Conservation (phyloP, 1,140 invertebrate species). For the Platorchestia sp. region DNA sequence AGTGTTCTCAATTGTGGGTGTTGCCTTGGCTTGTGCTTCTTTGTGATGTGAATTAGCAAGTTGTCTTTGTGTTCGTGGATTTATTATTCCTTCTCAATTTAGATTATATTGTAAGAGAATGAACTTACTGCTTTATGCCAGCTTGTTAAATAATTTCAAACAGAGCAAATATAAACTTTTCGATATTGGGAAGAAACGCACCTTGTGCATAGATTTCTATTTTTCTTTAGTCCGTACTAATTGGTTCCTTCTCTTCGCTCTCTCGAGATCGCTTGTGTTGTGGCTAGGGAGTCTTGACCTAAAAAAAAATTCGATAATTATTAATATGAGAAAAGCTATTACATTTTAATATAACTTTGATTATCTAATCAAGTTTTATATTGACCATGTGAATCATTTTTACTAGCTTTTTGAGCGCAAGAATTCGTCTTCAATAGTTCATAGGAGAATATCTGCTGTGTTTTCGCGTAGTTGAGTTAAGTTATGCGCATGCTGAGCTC, state of each 20-base stretch:
- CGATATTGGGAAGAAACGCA: too few relatives aligned
- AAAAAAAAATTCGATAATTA: not conserved
- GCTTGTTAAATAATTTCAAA: not conserved
- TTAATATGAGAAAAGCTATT: not conserved
- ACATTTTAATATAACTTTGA: not conserved
- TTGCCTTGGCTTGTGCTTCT: not conserved
- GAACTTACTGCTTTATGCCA: not conserved
- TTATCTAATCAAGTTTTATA: not conserved
- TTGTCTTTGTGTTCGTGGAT: not conserved
- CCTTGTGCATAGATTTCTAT: too few relatives aligned
- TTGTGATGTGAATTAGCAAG: not conserved
- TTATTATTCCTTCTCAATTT: not conserved
- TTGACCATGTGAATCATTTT: not conserved
- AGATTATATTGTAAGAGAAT: not conserved
- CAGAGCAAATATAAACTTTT: not conserved
- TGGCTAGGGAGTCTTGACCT: too few relatives aligned
- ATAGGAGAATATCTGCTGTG: not conserved
- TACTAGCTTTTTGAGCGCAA: not conserved
- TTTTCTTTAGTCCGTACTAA: too few relatives aligned
- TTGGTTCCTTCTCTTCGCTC: too few relatives aligned
- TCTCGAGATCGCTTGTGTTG: too few relatives aligned
- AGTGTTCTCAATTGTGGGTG: too few relatives aligned
- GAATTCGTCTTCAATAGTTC: not conserved
- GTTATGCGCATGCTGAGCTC: not conserved
- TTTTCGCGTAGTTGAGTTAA: not conserved